Base-by-base conservation (phyloP, 2,888 invertebrate genomes). In the Orchestes rusci region DNA sequence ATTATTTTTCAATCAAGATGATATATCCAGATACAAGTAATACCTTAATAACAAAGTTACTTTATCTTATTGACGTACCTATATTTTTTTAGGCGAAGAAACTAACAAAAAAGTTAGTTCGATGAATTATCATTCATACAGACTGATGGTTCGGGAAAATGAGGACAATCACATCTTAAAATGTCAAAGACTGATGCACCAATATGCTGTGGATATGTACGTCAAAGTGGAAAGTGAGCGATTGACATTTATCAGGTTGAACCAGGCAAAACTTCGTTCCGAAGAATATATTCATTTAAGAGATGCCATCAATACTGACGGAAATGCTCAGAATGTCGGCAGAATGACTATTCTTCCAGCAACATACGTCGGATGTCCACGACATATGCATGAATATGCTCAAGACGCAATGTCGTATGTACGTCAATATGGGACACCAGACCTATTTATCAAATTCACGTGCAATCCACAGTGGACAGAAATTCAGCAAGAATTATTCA, bases 181-280 rank as follows among this genome's bases (percentile, higher is more conserved):
- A 31, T 64, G 34, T 51, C 55, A 61, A 7, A 37, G 45, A 16
- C 39, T 67, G 5, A 61, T 59, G 40, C 56, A 63, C 34, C 65
- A 67, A 47, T 66, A 50, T 48, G 41, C 54, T n/a, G 65, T 67
- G 20, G 62, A 67, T 48, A 63, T 63, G 63, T 67, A 65, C 46
- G 64, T 52, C 1, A 66, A 67, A 58, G 59, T 67, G 7, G 65
- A 67, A 50, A 59, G 53, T 4, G 64, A 66, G 56, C 58, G 63
- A 28, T 43, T 66, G 18, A 30, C 31, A 36, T 67, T 45, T 50
- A 53, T 67, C 12, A 40, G 59, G 29, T 54, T 50, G 12, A 64
- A 64, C 43, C 59, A 64, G 51, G 16, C 33, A n/a, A 56, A 63
- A 47, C 45, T 64, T 18, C 56, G 63, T 35, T 31, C 56, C 18